Percentiles rank a stretch among this genome's conserved stretches.
Conservation (phyloP, 2,113 vertebrate species). For the Coreoperca whiteheadi region DNA sequence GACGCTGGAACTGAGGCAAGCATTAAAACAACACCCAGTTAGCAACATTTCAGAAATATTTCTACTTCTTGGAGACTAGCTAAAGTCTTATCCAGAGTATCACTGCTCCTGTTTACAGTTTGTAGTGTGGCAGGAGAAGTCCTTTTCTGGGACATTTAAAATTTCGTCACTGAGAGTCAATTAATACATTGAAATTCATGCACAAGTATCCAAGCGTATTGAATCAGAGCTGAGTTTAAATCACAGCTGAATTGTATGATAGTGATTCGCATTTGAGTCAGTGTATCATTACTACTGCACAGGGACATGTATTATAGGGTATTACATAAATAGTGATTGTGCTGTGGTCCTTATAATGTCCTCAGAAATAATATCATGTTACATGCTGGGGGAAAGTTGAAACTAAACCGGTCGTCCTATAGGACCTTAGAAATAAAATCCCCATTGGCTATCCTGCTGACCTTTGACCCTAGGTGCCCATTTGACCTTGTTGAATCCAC, state of each 20-base stretch:
- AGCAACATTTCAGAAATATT: background rate
- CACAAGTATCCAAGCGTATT: background rate
- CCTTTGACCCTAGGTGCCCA: slow-evolving; percentile 48
- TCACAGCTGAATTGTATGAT: background rate
- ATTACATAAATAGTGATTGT: background rate
- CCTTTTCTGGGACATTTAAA: background rate
- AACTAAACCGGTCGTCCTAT: slow-evolving; percentile 33
- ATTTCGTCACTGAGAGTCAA: background rate
- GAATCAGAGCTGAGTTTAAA: background rate
- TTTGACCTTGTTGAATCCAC: slow-evolving; percentile 33
- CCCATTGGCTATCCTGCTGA: slow-evolving; percentile 23
- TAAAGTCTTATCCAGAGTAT: background rate
- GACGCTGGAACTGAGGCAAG: background rate
- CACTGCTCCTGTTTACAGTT: background rate
- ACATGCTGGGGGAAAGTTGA: slow-evolving; percentile 15
- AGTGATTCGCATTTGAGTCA: background rate
- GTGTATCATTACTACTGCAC: background rate
- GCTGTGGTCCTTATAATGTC: slow-evolving; percentile 6
- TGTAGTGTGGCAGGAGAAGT: background rate
- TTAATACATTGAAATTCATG: background rate
- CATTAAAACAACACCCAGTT: background rate
- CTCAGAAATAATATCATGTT: slow-evolving; percentile 26
- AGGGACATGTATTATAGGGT: background rate
- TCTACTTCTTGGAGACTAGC: background rate
- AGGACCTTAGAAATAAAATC: slow-evolving; percentile 37